A percentile compares a stretch with the other conserved stretches of the same genome.
These are phyloP conservation scores for Atherix ibis DNA, from an alignment of 2,888 invertebrate genomes.

Conservation along the genomic window DNA sequence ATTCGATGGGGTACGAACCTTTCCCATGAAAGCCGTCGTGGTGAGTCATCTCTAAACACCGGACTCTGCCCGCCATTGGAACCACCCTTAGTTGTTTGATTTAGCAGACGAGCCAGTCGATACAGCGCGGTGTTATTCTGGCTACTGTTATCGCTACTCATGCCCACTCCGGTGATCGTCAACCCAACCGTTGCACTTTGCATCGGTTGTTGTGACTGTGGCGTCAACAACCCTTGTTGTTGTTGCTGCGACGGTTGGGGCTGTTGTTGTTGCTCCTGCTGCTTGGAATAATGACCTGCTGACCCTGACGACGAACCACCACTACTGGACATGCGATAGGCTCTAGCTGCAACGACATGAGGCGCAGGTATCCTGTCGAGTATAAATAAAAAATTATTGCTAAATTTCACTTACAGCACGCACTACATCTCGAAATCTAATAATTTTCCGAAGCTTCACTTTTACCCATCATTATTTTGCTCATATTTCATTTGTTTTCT, in stretches of 20 bases:
- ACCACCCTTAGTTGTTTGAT: slow-evolving; percentile 30
- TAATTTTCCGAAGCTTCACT: too few relatives aligned
- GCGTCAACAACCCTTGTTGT: slow-evolving; percentile 13
- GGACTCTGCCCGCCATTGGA: slow-evolving; percentile 21
- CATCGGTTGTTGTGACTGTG: slow-evolving; percentile 7
- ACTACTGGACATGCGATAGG: slow-evolving; percentile 35
- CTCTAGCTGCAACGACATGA: slow-evolving; percentile 39
- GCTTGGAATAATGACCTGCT: slow-evolving; percentile 10
- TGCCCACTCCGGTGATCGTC: not conserved
- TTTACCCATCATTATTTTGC: too few relatives aligned
- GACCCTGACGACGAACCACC: slow-evolving; percentile 11
- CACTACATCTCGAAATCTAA: too few relatives aligned
- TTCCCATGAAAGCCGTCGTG: slow-evolving; percentile 40
- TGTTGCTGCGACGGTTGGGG: slow-evolving; percentile 14
- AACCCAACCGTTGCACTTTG: not conserved
- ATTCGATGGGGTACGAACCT: too few relatives aligned
- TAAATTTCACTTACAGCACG: too few relatives aligned
- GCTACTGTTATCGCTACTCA: slow-evolving; percentile 7
- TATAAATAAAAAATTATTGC: slow-evolving; percentile 9
- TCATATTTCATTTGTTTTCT: too few relatives aligned
- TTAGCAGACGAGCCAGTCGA: slow-evolving; percentile 39
- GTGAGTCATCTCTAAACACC: slow-evolving; percentile 33
- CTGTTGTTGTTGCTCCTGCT: slow-evolving; percentile 12
- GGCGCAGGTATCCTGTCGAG: slow-evolving; percentile 38
- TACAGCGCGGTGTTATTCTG: slow-evolving; percentile 32